Evolutionary conservation across 2,888 invertebrate species (phyloP).

Genomic region (Thysanoteuthis rhombus): DNA sequence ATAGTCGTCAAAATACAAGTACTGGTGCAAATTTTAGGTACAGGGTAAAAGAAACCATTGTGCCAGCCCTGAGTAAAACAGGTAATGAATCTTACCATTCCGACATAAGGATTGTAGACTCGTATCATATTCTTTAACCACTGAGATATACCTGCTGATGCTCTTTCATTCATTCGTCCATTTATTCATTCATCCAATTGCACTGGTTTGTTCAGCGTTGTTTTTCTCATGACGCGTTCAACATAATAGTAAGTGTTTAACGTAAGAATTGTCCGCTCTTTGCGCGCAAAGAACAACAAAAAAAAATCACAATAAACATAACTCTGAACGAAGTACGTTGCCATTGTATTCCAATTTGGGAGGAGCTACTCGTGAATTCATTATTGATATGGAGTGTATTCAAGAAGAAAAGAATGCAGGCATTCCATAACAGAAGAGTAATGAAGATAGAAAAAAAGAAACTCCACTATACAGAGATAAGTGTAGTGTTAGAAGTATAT

Average conservation of each 20-base stretch:
- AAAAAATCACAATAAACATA: not conserved
- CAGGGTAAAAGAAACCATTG: too few species aligned
- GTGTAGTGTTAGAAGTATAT: not conserved
- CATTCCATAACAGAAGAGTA: not conserved
- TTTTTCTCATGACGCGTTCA: not conserved
- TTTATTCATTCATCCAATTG: not conserved
- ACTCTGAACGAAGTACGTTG: not conserved
- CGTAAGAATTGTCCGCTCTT: not conserved
- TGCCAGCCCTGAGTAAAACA: not conserved
- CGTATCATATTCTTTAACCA: not conserved
- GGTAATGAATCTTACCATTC: not conserved
- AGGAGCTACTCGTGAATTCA: not conserved
- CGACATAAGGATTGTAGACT: too few species aligned
- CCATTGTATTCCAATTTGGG: not conserved
- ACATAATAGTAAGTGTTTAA: not conserved
- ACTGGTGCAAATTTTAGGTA: too few species aligned
- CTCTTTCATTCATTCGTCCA: not conserved
- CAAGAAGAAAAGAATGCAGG: not conserved
- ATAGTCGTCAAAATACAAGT: too few species aligned
- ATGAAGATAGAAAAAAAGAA: not conserved
- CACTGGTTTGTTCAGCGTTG: not conserved
- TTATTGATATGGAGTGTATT: not conserved
- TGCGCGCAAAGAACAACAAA: not conserved
- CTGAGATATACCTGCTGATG: not conserved
- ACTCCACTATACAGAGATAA: not conserved